phyloP scores from a whole-genome alignment of 2,113 vertebrate genomes.

The Crotalus tigris region DNA sequence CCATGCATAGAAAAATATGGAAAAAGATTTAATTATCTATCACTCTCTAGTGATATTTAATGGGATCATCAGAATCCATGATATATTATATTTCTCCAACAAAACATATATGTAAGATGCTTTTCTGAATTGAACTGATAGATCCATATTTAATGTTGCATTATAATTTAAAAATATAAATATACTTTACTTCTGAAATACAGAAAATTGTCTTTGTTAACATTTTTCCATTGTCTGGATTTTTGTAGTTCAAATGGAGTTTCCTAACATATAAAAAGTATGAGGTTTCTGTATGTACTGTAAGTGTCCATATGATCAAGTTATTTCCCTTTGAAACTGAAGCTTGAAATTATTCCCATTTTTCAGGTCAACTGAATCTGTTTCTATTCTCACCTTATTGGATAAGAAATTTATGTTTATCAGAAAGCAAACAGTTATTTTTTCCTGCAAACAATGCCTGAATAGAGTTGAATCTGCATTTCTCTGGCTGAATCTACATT shows the following conservation, averaged over 20 bases:
- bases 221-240: background rate
- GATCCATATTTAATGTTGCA: background rate
- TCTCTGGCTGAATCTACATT: background rate
- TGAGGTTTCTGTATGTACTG: background rate
- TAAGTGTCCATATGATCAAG: background rate
- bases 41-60: conserved; percentile 17
- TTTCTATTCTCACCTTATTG: background rate
- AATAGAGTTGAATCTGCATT: background rate
- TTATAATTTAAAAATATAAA: background rate
- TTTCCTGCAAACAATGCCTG: background rate
- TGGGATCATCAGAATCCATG: background rate
- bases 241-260: background rate
- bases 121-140: background rate
- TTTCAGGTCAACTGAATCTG: background rate
- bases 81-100: background rate
- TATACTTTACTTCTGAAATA: background rate
- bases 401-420: background rate
- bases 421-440: background rate
- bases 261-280: background rate
- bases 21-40: background rate
- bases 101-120: background rate
- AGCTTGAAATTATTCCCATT: background rate
- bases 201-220: background rate
- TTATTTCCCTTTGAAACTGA: background rate
- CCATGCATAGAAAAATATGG: background rate